Conservation (phyloP, 1,140 invertebrate species). For the Phthorimaea operculella region DNA sequence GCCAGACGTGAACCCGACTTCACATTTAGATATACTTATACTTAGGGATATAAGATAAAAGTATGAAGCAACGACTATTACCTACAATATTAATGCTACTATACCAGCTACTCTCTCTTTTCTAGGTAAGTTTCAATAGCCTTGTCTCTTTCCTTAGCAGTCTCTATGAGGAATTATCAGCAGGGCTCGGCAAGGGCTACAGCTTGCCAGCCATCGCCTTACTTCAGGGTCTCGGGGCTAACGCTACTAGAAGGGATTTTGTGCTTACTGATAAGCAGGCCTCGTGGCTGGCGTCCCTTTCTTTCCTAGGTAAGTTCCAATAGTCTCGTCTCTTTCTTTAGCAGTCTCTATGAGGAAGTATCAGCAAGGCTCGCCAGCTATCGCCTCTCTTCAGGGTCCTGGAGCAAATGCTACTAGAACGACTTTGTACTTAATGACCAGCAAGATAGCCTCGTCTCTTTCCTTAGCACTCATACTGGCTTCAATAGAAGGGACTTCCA, state of each 20-base stretch:
- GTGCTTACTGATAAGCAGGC: conserved; percentile 81
- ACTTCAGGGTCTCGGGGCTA: not conserved
- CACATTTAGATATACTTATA: too few relatives aligned
- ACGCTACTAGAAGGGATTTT: not conserved
- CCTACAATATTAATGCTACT: not conserved
- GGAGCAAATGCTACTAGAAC: conserved; percentile 48
- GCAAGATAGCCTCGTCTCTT: too few relatives aligned
- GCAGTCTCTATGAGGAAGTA: too few relatives aligned
- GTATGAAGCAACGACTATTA: too few relatives aligned
- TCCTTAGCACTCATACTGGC: too few relatives aligned
- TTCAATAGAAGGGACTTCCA: conserved; percentile 71
- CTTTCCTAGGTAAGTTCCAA: conserved; percentile 77
- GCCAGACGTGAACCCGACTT: too few relatives aligned
- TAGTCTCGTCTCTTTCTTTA: too few relatives aligned
- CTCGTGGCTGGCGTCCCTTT: conserved; percentile 85
- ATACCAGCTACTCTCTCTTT: too few relatives aligned
- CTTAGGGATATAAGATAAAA: too few relatives aligned
- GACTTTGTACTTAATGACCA: too few relatives aligned
- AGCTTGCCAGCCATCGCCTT: conserved; percentile 53
- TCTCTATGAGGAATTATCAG: conserved; percentile 84
- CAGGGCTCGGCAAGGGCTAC: conserved; percentile 86
- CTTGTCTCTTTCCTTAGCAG: too few relatives aligned
- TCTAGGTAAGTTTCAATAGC: too few relatives aligned
- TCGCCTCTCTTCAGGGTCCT: conserved; percentile 79
- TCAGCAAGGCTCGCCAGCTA: conserved; percentile 85